Evolutionary conservation across 2,888 invertebrate species (phyloP).

Genomic region (Lithophane semibrunnea): DNA sequence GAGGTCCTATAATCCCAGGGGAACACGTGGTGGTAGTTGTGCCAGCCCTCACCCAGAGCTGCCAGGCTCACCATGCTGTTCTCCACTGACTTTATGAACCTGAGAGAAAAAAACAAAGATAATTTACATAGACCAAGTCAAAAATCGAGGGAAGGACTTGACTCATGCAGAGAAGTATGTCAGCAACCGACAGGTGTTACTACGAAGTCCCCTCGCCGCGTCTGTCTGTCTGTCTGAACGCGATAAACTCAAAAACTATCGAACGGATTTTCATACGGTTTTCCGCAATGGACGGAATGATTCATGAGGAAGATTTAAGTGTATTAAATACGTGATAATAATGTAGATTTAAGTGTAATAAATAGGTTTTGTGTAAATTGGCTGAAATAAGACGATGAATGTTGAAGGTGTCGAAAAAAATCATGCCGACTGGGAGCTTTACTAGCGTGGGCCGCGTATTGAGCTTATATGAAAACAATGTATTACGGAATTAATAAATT

Average conservation of each 20-base stretch:
- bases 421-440: background rate
- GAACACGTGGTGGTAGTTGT: slow-evolving; percentile 95
- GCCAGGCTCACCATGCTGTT: slow-evolving; percentile 93
- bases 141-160: background rate
- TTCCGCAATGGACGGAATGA: no score
- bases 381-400: no score
- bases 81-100: slow-evolving; percentile 93
- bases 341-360: no score
- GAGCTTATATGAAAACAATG: background rate
- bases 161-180: background rate
- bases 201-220: background rate
- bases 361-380: background rate
- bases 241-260: no score
- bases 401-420: background rate
- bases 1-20: slow-evolving; percentile 93
- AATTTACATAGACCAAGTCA: background rate
- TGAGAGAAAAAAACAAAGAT: slow-evolving; percentile 74
- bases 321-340: no score
- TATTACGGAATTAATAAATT: background rate
- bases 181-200: background rate
- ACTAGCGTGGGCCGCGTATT: background rate
- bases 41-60: slow-evolving; percentile 95
- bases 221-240: no score
- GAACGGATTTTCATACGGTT: no score
- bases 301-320: no score